phyloP scores from a whole-genome alignment of 1,140 invertebrate genomes.

The Polypedilum pembai region DNA sequence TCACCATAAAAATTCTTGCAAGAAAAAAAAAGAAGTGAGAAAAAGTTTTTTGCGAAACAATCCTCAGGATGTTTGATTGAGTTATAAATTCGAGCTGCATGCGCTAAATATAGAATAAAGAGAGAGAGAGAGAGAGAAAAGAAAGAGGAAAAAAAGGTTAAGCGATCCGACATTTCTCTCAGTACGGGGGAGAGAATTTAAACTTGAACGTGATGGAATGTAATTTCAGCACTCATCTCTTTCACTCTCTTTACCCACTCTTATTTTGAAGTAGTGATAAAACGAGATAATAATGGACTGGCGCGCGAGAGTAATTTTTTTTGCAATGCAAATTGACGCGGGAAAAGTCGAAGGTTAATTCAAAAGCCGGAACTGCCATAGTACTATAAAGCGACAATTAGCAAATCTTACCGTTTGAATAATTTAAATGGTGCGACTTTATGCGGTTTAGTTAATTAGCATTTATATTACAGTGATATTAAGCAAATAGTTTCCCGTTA shows the following conservation, averaged over 20 bases:
- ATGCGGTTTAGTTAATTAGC: background rate
- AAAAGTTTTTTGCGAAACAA: too few species aligned
- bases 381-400: constrained; percentile 19
- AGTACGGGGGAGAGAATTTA: background rate
- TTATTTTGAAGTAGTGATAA: background rate
- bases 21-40: too few species aligned
- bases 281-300: background rate
- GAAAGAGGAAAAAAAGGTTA: constrained; percentile 21
- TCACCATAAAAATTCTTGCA: too few species aligned
- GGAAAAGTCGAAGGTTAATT: background rate
- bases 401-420: background rate
- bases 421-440: background rate
- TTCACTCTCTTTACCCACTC: background rate
- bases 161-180: background rate
- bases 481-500: background rate
- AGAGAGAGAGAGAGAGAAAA: background rate
- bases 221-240: constrained; percentile 13
- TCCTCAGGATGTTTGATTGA: constrained; percentile 22
- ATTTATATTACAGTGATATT: background rate
- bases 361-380: background rate
- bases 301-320: background rate
- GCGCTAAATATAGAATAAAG: background rate
- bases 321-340: background rate
- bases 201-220: constrained; percentile 24
- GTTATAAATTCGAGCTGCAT: constrained; percentile 23